Base-by-base conservation (phyloP, 2,797 vertebrate genomes). In the Sciurus vulgaris region DNA sequence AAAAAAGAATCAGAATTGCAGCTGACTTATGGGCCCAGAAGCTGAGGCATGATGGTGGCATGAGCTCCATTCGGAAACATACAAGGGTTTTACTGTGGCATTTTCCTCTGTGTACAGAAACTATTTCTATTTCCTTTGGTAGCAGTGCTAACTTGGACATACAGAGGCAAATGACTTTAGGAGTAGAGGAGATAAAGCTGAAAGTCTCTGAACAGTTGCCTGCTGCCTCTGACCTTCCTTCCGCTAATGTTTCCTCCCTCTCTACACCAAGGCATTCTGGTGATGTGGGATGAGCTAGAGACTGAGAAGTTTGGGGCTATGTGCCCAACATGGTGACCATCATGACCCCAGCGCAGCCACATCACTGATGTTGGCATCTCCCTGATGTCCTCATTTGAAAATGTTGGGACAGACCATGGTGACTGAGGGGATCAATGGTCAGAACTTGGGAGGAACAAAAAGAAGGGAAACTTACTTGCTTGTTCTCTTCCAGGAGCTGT, bases 401-500 rank as follows among this genome's bases (percentile, higher is more conserved):
- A 54, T 10, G 2, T 12, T 76, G 33, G 26, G 2, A n/a, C 24
- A 69, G 86, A 14, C 3, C 18, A 0, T 51, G 59, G 35, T 59
- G 59, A 28, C 63, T 4, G 0, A 38, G 15, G 38, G 61, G 9
- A 79, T 30, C 3, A 4, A 28, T 2, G 18, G 30, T n/a, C 85
- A 38, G 65, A 81, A 44, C 41, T 1, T 8, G 7, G 35, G 90
- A 86, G 11, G 38, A 63, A 12, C 1, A 51, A 44, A 87, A 41
- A 74, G 15, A 70, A 65, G 47, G 47, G 28, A 77, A 77, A 92
- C 84, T 86, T 47, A 97, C 93, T 47, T 82, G 79, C 33, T 22
- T 73, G 74, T 67, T 63, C 74, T 82, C 41, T 30, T 83, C 74
- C 74, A 7, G 63, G 61, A 93, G 91, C 94, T 97, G 96, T 47